phyloP scores from a whole-genome alignment of 35 echinoderm and acorn worm species.

The Heliocidaris erythrogramma region DNA sequence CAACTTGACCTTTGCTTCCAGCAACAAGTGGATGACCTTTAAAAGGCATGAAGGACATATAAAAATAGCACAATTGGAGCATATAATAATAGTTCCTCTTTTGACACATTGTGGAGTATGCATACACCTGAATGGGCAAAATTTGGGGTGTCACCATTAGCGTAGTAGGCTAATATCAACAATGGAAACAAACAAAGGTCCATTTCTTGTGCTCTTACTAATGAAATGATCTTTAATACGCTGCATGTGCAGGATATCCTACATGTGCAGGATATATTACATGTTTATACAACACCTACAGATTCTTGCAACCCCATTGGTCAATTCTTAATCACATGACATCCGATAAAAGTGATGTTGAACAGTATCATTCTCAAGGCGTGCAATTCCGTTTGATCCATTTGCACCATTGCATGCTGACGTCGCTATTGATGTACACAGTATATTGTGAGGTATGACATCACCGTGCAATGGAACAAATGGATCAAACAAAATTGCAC shows the following conservation, averaged over 20 bases:
- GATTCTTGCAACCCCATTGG: no score
- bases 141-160: slow-evolving; percentile 8
- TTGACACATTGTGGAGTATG: not conserved
- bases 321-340: no score
- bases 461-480: not conserved
- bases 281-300: not conserved
- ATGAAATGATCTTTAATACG: not conserved
- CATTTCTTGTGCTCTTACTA: not conserved
- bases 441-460: no score
- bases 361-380: no score
- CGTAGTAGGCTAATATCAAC: not conserved
- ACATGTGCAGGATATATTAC: not conserved
- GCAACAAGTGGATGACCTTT: not conserved
- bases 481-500: not conserved
- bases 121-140: not conserved
- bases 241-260: not conserved
- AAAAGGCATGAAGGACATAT: not conserved
- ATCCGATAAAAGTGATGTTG: no score
- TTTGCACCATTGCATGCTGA: no score
- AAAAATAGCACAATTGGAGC: no score
- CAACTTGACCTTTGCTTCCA: not conserved
- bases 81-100: not conserved
- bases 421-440: no score
- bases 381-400: no score
- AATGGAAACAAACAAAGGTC: not conserved